Evolutionary conservation across 2,113 vertebrate species (phyloP).

Genomic region (Holacanthus passer): DNA sequence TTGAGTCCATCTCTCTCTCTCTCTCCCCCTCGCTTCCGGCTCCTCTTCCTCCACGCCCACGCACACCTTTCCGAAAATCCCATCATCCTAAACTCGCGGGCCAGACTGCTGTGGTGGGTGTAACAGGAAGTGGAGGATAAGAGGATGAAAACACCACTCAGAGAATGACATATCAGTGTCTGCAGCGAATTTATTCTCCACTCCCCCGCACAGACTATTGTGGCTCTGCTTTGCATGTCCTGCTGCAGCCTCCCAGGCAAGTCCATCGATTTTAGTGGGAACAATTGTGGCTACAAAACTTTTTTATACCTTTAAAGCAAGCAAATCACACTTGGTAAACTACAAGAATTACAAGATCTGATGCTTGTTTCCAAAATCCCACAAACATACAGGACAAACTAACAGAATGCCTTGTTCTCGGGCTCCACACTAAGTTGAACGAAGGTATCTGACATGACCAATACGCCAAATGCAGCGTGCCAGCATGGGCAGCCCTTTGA

Average conservation of each 20-base stretch:
- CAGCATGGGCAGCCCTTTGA: not conserved
- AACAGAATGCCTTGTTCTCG: conserved; percentile 14
- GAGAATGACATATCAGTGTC: conserved; percentile 22
- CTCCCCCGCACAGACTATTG: not conserved
- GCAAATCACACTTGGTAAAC: not conserved
- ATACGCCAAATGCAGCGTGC: not conserved
- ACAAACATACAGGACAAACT: not conserved
- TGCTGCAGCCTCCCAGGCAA: not conserved
- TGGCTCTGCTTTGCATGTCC: not conserved
- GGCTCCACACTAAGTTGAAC: not conserved
- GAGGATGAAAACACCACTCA: conserved; percentile 51
- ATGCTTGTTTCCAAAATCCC: not conserved
- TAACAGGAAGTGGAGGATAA: conserved; percentile 53
- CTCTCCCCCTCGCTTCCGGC: conserved; percentile 24
- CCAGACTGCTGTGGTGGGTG: conserved; percentile 23
- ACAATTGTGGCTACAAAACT: not conserved
- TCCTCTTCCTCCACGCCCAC: conserved; percentile 22
- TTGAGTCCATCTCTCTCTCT: conserved; percentile 47
- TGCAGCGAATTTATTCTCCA: conserved; percentile 13
- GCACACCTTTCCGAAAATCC: conserved; percentile 68
- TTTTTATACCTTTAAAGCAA: not conserved
- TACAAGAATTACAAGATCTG: not conserved
- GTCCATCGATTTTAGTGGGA: not conserved
- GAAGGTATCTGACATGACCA: conserved; percentile 2
- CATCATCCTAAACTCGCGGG: conserved; percentile 48